Percentiles rank a stretch among this genome's conserved stretches.
phyloP scores from a whole-genome alignment of 2,797 vertebrate genomes.

The Artibeus jamaicensis region DNA sequence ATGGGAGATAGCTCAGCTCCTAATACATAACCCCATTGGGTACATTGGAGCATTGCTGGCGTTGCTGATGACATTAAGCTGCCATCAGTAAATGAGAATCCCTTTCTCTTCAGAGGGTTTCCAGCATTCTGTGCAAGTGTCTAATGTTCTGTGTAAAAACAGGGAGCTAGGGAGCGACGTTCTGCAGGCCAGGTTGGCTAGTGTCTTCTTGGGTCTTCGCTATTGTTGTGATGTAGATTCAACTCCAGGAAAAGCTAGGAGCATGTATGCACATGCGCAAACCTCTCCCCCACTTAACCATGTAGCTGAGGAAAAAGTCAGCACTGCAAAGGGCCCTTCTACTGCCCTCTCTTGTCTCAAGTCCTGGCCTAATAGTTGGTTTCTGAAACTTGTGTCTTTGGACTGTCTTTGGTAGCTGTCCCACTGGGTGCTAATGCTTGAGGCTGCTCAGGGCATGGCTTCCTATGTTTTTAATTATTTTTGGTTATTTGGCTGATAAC shows the following conservation, averaged over 20 bases:
- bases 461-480: not conserved
- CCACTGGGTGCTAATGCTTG: not conserved
- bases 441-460: not conserved
- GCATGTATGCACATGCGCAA: not conserved
- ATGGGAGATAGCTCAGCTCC: not conserved
- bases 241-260: not conserved
- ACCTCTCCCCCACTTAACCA: not conserved
- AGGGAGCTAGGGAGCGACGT: not conserved
- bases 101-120: not conserved
- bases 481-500: not conserved
- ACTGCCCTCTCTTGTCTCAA: not conserved
- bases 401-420: not conserved
- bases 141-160: not conserved
- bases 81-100: not conserved
- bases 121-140: not conserved
- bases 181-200: not conserved
- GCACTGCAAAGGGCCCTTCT: too few species aligned
- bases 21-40: not conserved
- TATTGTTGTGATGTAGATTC: not conserved
- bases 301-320: not conserved
- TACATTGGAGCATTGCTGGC: not conserved
- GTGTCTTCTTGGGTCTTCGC: not conserved
- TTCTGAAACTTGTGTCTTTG: not conserved
- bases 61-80: not conserved
- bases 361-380: not conserved